Conservation (phyloP, 2,888 invertebrate species). For the Patella depressa region DNA sequence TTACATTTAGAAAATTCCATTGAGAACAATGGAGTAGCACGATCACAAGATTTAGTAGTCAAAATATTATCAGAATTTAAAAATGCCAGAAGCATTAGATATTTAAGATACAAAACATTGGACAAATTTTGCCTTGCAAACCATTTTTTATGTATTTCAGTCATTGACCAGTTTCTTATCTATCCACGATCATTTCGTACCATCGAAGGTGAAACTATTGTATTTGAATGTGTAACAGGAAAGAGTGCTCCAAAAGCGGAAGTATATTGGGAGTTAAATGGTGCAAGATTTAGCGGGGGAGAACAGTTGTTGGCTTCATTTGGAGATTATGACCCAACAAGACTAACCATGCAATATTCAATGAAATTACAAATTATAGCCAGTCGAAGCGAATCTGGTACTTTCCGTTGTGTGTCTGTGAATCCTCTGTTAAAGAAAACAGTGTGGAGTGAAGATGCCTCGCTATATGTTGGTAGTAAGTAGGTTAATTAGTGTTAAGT, state of each 20-base stretch:
- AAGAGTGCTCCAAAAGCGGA: slow-evolving; percentile 44
- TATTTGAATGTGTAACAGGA: slow-evolving; percentile 61
- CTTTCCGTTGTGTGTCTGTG: slow-evolving; percentile 54
- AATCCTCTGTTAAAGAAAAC: slow-evolving; percentile 50
- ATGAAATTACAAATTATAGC: slow-evolving; percentile 50
- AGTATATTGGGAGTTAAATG: slow-evolving; percentile 60
- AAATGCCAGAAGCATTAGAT: too few species aligned
- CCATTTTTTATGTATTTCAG: slow-evolving; percentile 42
- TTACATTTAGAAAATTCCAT: too few species aligned
- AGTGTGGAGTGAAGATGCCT: slow-evolving; percentile 49
- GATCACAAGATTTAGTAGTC: too few species aligned
- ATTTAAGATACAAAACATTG: too few species aligned
- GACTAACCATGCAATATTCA: slow-evolving; percentile 48
- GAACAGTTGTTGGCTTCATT: slow-evolving; percentile 49
- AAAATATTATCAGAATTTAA: too few species aligned
- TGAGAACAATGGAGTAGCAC: too few species aligned
- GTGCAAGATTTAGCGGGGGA: slow-evolving; percentile 45
- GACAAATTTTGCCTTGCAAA: not conserved
- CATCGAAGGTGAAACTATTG: slow-evolving; percentile 43
- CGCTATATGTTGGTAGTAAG: slow-evolving; percentile 50
- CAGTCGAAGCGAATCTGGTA: slow-evolving; percentile 41
- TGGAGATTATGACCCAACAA: slow-evolving; percentile 43
- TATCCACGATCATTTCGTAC: slow-evolving; percentile 49
- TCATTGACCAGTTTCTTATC: slow-evolving; percentile 56
- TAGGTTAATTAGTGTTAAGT: not conserved